Conservation (phyloP, 2,113 vertebrate species). For the Indicator indicator region DNA sequence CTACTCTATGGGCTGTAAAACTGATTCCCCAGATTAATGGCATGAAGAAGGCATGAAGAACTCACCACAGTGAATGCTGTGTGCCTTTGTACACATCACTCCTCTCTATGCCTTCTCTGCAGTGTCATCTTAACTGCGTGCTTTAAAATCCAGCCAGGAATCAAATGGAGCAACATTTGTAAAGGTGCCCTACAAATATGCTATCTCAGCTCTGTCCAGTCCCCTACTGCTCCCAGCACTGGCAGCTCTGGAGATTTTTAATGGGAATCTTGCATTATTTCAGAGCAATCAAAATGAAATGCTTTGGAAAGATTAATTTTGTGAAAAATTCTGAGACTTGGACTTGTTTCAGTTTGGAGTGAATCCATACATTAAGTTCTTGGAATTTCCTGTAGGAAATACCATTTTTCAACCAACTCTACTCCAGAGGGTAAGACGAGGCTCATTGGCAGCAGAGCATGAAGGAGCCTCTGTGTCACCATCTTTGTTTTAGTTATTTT, state of each 20-base stretch:
- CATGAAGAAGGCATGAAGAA: background rate
- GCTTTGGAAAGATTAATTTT: background rate
- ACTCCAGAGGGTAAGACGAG: background rate
- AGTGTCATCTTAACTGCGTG: background rate
- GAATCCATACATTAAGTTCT: background rate
- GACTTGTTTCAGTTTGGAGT: conserved; percentile 44
- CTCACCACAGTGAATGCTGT: background rate
- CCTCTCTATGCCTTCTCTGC: background rate
- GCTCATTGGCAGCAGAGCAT: conserved; percentile 20
- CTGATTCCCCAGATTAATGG: background rate
- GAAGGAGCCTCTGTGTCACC: conserved; percentile 43
- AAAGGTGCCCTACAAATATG: background rate
- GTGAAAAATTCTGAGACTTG: background rate
- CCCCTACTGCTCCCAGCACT: background rate
- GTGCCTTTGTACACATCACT: background rate
- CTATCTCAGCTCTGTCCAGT: background rate
- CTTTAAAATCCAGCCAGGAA: background rate
- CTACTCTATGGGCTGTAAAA: background rate
- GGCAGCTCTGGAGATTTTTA: background rate
- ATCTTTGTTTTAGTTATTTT: conserved; percentile 54
- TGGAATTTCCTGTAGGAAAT: conserved; percentile 67
- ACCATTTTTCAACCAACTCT: conserved; percentile 31
- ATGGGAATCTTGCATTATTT: background rate
- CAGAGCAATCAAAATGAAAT: background rate
- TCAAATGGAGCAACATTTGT: background rate